phyloP scores from a whole-genome alignment of 2,113 vertebrate species.

The Podocnemis expansa region DNA sequence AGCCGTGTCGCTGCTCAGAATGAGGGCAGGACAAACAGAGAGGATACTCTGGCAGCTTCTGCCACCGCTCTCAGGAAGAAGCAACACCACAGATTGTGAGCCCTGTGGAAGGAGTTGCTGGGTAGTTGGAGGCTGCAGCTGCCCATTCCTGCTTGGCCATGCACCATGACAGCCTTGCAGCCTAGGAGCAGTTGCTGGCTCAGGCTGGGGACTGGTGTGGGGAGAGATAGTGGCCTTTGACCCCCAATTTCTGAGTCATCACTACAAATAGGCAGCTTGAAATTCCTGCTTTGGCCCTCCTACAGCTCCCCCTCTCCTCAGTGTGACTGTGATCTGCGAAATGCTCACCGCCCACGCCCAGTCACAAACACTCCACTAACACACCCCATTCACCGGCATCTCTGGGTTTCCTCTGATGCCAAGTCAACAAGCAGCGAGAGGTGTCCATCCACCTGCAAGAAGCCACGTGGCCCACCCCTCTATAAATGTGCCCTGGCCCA shows the following conservation, averaged over 20 bases:
- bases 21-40: too few relatives aligned
- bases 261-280: not conserved
- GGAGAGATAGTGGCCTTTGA: not conserved
- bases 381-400: not conserved
- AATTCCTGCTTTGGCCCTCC: not conserved
- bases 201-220: too few relatives aligned
- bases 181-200: not conserved
- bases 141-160: not conserved
- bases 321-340: not conserved
- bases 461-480: not conserved
- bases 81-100: too few relatives aligned
- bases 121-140: too few relatives aligned
- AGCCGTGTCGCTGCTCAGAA: too few relatives aligned
- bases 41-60: too few relatives aligned
- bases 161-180: rapidly evolving
- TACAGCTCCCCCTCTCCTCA: not conserved
- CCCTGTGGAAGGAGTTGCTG: not conserved
- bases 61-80: too few relatives aligned
- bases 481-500: too few relatives aligned
- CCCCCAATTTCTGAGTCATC: too few relatives aligned
- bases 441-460: not conserved
- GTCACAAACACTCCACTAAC: not conserved
- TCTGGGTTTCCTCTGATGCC: not conserved
- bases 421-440: not conserved
- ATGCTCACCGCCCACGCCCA: not conserved